Base-by-base conservation (phyloP, 2,797 vertebrate genomes). In the Sebastes iracundus region DNA sequence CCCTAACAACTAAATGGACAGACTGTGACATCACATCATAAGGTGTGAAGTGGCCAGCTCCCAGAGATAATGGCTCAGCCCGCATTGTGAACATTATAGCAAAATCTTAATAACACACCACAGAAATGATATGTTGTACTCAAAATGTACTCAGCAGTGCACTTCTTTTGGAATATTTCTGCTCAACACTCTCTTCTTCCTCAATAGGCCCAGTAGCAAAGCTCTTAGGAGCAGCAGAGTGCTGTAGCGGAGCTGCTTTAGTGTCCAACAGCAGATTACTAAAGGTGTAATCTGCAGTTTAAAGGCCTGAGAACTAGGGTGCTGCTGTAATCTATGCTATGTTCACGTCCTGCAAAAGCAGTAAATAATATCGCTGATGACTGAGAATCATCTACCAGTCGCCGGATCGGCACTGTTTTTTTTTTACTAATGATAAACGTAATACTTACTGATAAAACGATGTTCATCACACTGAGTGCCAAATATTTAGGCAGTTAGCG, bases 171-270 rank as follows among this genome's bases (percentile, higher is more conserved):
- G 3, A 65, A 64, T 65, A 52, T 22, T 62, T 35, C 53, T 35
- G 22, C 42, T 22, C 18, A 59, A 67, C 14, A 13, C 60, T 20
- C 55, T 72, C 5, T 22, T 3, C 52, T 65, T 58, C 16, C 28
- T 83, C 56, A 75, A 3, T 14, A 35, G 61, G 60, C 16, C 14
- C 46, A n/a, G 56, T 22, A 72, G 25, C 35, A 46, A n/a, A 20
- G 76, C 70, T 81, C 35, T 71, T 49, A 58, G 60, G 53, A 80
- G 77, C 55, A 75, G 68, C 38, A 68, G 25, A 72, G 72, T 28
- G 13, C 66, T 64, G 42, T 38, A 38, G 67, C 5, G 0, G 32
- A 71, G 62, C 16, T 49, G 67, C 69, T 80, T 71, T 58, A 72
- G 62, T 66, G 33, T 6, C 56, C 55, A 56, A 38, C 30, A 67